phyloP scores from a whole-genome alignment of 2,113 vertebrate species.

The Nannospalax galili region DNA sequence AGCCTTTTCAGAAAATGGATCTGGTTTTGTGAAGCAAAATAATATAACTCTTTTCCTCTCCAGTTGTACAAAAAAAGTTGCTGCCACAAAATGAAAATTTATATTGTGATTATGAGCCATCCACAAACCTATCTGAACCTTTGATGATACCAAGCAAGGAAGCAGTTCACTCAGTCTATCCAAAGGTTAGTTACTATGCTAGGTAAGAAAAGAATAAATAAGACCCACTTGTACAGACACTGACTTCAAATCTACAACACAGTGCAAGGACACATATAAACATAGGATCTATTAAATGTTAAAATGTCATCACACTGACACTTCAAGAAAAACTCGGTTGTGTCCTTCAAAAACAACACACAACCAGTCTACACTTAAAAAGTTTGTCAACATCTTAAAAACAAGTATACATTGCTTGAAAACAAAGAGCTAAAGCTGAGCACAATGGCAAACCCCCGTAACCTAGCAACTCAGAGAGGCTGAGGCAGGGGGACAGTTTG shows the following conservation, averaged over 20 bases:
- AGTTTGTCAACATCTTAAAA: slow-evolving; percentile 3
- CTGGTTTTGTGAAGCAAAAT: neutral
- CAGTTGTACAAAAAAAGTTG: neutral
- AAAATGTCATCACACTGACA: neutral
- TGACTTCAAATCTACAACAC: neutral
- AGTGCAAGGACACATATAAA: neutral
- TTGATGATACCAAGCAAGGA: neutral
- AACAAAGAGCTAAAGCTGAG: neutral
- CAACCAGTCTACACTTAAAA: neutral
- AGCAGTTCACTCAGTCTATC: neutral
- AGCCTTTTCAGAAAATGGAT: neutral
- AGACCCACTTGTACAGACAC: neutral
- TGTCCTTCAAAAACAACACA: neutral
- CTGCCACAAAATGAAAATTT: neutral
- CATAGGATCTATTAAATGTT: neutral
- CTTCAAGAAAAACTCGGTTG: neutral
- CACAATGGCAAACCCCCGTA: neutral
- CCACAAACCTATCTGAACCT: neutral
- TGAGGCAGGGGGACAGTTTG: neutral
- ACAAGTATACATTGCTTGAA: neutral
- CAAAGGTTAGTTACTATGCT: neutral
- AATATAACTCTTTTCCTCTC: neutral
- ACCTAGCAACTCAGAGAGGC: too few relatives aligned
- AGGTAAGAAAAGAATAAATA: neutral
- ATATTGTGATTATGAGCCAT: neutral